Conservation (phyloP, 2,888 invertebrate genomes). For the Ectemnius lituratus region DNA sequence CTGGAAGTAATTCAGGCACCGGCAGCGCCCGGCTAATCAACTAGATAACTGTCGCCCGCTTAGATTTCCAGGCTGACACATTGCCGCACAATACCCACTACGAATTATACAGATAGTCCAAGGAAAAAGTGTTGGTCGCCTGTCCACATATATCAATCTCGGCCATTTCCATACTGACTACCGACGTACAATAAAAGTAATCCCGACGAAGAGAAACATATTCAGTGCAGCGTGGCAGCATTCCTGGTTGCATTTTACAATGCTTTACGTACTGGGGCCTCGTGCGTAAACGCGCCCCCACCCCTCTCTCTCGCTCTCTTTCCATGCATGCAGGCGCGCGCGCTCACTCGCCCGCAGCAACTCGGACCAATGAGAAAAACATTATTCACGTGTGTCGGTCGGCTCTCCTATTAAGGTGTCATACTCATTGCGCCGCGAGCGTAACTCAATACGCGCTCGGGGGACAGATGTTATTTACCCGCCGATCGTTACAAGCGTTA, state of each 20-base stretch:
- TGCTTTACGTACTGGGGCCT: too few species aligned
- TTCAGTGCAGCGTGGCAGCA: conserved; percentile 15
- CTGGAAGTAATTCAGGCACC: conserved; percentile 29
- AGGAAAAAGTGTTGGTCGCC: conserved; percentile 18
- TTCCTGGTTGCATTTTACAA: conserved; percentile 7
- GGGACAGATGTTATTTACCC: conserved; percentile 13
- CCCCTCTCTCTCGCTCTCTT: too few species aligned
- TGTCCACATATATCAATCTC: conserved; percentile 42
- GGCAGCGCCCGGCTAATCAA: conserved; percentile 7
- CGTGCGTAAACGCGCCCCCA: too few species aligned
- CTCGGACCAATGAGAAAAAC: conserved; percentile 9
- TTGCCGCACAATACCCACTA: conserved; percentile 2
- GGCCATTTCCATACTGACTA: conserved; percentile 3
- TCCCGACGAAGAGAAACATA: conserved; percentile 11
- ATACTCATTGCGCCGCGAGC: not conserved
- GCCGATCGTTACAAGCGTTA: conserved; percentile 48
- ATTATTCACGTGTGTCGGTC: too few species aligned
- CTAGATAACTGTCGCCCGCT: conserved; percentile 5
- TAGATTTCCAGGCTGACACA: conserved; percentile 27
- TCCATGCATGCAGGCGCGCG: too few species aligned
- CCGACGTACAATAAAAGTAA: conserved; percentile 14
- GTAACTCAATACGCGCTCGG: conserved; percentile 12
- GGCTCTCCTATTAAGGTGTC: too few species aligned
- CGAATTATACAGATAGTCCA: conserved; percentile 22
- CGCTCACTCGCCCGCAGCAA: too few species aligned